A percentile compares a stretch with the other conserved stretches of the same genome.
phyloP scores from a whole-genome alignment of 2,797 vertebrate genomes.

The Pangasius sanitwongsei region DNA sequence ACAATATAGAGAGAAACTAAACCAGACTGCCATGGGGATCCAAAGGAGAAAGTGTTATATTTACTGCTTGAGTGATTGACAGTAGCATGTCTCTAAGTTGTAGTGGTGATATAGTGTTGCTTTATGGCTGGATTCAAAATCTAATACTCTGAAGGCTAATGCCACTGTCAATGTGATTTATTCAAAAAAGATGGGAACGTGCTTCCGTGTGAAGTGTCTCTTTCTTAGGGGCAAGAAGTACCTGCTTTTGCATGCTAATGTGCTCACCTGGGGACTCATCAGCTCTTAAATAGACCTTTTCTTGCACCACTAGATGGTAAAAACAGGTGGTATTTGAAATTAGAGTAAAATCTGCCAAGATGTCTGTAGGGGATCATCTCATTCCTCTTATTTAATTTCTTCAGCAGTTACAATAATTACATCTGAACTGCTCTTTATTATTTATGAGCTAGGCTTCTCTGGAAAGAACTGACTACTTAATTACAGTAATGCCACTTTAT shows the following conservation, averaged over 20 bases:
- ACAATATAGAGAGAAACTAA: constrained; percentile 24
- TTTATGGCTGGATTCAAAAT: constrained; percentile 5
- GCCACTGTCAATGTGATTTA: not conserved
- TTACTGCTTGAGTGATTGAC: constrained; percentile 3
- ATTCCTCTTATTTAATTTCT: not conserved
- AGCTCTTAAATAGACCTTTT: constrained; percentile 1
- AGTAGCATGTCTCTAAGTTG: not conserved
- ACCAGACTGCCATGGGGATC: constrained; percentile 2
- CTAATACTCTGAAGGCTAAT: constrained; percentile 22
- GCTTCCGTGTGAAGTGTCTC: not conserved
- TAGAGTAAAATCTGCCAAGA: not conserved
- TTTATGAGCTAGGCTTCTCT: not conserved
- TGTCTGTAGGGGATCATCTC: not conserved
- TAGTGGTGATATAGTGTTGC: not conserved
- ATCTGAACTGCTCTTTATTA: not conserved
- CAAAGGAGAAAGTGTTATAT: constrained; percentile 26
- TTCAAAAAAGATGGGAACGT: not conserved
- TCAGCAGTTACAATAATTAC: constrained; percentile 4
- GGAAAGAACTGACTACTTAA: not conserved
- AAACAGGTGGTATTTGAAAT: not conserved
- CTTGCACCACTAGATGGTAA: not conserved
- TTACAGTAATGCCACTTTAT: not conserved
- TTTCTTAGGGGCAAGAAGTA: not conserved
- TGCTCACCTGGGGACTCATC: not conserved
- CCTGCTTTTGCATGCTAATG: not conserved